Evolutionary conservation across 2,888 invertebrate genomes (phyloP).

Genomic region (Megalurothrips usitatus): DNA sequence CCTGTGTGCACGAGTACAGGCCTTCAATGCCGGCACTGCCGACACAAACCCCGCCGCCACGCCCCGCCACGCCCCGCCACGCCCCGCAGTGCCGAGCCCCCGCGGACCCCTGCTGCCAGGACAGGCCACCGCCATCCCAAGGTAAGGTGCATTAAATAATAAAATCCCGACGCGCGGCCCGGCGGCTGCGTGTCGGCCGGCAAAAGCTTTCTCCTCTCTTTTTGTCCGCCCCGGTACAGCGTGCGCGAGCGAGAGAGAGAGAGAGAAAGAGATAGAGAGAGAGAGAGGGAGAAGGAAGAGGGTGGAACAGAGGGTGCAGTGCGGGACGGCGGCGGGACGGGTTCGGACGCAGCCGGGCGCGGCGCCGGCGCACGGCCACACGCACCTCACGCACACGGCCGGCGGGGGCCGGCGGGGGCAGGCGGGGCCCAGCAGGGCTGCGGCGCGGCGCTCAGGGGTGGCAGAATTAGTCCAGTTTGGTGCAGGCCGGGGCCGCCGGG

Average conservation of each 20-base stretch:
- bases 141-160: slow-evolving; percentile 21
- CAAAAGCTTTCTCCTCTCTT: background rate
- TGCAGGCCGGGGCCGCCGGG: no score
- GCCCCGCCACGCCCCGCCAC: background rate
- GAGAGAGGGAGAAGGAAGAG: background rate
- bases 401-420: no score
- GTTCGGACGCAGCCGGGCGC: no score
- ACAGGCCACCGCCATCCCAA: background rate
- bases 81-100: background rate
- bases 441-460: no score
- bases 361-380: no score
- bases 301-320: background rate
- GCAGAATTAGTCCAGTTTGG: no score
- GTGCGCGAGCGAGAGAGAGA: background rate
- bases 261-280: background rate
- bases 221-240: background rate
- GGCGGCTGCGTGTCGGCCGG: background rate
- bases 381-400: no score
- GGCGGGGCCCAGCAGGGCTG: no score
- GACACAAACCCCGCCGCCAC: background rate
- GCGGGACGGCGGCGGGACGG: no score
- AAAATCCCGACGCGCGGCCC: background rate
- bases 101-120: background rate
- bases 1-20: background rate
- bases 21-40: background rate